Base-by-base conservation (phyloP, 2,888 invertebrate species). In the Pristionchus japonicus region DNA sequence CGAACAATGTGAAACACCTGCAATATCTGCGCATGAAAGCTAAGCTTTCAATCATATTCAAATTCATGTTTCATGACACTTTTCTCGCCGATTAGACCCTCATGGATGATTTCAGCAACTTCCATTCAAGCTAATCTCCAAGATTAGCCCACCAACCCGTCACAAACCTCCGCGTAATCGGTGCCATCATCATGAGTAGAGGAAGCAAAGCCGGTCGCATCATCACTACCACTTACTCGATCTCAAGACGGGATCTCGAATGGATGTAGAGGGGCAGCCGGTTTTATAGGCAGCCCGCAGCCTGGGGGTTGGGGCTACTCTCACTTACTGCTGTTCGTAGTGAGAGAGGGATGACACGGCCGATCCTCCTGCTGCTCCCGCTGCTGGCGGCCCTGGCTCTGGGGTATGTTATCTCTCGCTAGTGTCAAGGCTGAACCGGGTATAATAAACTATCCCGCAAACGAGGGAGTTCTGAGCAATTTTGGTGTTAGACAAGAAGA, bases 301-400 rank as follows among this genome's bases (percentile, higher is more conserved):
- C 23, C 70, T 70, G 27, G 43, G 57, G 57, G 40, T 13, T 43
- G 77, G n/a, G 43, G 77, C 43, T 77, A 77, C 77, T 77, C 77
- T 77, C 77, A 77, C 77, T 77, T 77, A 77, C 77, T 70, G 15
- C 17, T 67, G n/a, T 17, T 43, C n/a, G 57, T 40, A 77, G 77
- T 77, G 3, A 31, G 64, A 3, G 27, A 27, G 67, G 70, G 43
- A 77, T 77, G 77, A 77, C 77, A 77, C 77, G 43, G 43, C 7
- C 27, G 11, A 27, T 27, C 1, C 23, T 40, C 13, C 77, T 77
- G 9, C 40, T 77, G 9, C 40, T 77, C 43, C 43, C 37, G 27
- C 43, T 77, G n/a, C 9, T 77, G 1, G 77, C 77, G 15, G n/a
- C 43, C 6, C 13, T 40, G 23, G 77, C 27, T 7, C 6, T 77